A percentile compares a stretch with the other conserved stretches of the same genome.
Evolutionary conservation across 2,888 invertebrate species (phyloP).

Genomic region (Anodontia alba): DNA sequence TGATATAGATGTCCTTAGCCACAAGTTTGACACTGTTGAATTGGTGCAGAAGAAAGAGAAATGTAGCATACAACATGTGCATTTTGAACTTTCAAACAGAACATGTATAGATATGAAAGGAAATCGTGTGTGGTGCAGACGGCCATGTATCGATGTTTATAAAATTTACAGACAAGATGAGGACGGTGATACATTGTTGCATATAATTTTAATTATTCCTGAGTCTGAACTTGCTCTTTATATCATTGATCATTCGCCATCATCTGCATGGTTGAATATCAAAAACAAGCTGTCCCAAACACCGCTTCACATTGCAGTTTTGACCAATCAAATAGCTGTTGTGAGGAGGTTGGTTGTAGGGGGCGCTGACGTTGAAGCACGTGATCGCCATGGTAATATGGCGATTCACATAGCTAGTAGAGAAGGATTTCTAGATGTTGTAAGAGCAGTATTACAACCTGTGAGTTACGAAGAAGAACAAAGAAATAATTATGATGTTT

Average conservation of each 20-base stretch:
- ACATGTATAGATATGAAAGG: neutral
- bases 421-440: conserved; percentile 1
- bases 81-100: too few species aligned
- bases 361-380: conserved; percentile 21
- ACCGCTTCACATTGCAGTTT: conserved; percentile 28
- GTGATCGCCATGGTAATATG: conserved; percentile 28
- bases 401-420: conserved; percentile 26
- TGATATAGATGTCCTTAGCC: too few species aligned
- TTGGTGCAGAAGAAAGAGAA: too few species aligned
- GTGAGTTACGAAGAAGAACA: neutral
- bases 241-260: neutral
- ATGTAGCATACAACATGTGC: too few species aligned
- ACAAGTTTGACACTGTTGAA: too few species aligned
- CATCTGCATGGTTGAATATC: neutral
- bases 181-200: conserved; percentile 49
- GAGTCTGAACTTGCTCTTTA: neutral
- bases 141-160: neutral
- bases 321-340: conserved; percentile 20
- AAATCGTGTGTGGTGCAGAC: neutral
- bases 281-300: conserved; percentile 29
- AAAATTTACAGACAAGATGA: conserved; percentile 22
- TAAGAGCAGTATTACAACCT: conserved; percentile 9
- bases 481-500: conserved; percentile 1
- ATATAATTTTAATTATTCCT: conserved; percentile 40
- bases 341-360: conserved; percentile 21